A percentile compares a stretch with the other conserved stretches of the same genome.
These are phyloP conservation scores for Drosophila navojoa DNA, from an alignment of 1,140 invertebrate species.

Conservation along the genomic window DNA sequence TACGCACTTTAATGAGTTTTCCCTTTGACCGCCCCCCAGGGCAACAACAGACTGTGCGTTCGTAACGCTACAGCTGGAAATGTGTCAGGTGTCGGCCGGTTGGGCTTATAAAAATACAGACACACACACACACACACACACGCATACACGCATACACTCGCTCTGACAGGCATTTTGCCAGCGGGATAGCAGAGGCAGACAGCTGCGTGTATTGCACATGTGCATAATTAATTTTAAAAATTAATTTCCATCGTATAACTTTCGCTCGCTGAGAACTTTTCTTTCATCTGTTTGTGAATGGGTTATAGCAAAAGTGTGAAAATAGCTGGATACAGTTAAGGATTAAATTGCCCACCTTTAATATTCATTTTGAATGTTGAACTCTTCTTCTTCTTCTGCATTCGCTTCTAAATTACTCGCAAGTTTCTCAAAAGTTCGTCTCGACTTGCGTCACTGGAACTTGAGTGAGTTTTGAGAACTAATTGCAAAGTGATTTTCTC, in stretches of 20 bases:
- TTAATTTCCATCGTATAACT: slow-evolving; percentile 52
- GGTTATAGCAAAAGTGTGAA: slow-evolving; percentile 6
- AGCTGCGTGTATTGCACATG: slow-evolving; percentile 49
- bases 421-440: background rate
- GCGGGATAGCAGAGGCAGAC: background rate
- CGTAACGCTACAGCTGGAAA: slow-evolving; percentile 30
- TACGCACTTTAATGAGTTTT: slow-evolving; percentile 82
- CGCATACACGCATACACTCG: slow-evolving; percentile 6
- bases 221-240: slow-evolving; percentile 78
- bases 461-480: slow-evolving; percentile 8
- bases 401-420: too few species aligned
- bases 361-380: too few species aligned
- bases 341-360: background rate
- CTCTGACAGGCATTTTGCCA: slow-evolving; percentile 9
- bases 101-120: slow-evolving; percentile 19
- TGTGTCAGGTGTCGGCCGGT: slow-evolving; percentile 43
- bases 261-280: slow-evolving; percentile 6
- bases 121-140: slow-evolving; percentile 9
- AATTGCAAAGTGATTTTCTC: slow-evolving; percentile 18
- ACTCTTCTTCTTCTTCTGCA: too few species aligned
- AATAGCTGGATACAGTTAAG: background rate
- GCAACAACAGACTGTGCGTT: slow-evolving; percentile 7
- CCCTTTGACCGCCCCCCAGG: slow-evolving; percentile 50
- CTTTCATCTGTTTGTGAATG: background rate
- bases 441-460: slow-evolving; percentile 18